Percentiles rank a stretch among this genome's conserved stretches.
Conservation (phyloP, 2,888 invertebrate genomes). For the Lochmaea crataegi region DNA sequence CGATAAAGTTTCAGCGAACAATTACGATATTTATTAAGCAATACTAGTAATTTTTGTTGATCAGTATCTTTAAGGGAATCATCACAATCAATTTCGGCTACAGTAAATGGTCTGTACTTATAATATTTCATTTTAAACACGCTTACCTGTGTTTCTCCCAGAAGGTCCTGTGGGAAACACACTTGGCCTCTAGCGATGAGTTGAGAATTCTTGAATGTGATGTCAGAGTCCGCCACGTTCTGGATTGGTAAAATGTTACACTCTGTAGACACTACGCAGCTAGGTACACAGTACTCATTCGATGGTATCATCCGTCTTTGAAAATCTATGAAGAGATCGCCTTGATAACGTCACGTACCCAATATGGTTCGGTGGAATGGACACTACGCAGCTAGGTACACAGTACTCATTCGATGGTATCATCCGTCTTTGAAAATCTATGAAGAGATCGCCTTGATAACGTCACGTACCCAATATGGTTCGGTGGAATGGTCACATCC, state of each 20-base stretch:
- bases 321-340: neutral
- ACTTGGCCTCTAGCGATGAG: neutral
- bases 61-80: too few species aligned
- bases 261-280: neutral
- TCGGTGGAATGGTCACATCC: neutral
- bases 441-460: neutral
- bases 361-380: neutral
- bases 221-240: neutral
- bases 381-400: neutral
- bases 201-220: neutral
- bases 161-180: neutral
- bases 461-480: neutral
- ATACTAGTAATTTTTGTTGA: too few species aligned
- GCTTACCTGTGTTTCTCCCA: too few species aligned
- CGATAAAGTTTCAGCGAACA: too few species aligned
- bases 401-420: neutral
- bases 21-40: too few species aligned
- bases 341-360: neutral
- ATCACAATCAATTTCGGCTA: too few species aligned
- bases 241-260: too few species aligned
- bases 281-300: neutral
- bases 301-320: neutral
- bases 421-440: neutral
- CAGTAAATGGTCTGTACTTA: too few species aligned
- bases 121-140: too few species aligned